These are phyloP conservation scores for Rhyacichthys aspro DNA, from an alignment of 2,797 vertebrate genomes.

Conservation along the genomic window DNA sequence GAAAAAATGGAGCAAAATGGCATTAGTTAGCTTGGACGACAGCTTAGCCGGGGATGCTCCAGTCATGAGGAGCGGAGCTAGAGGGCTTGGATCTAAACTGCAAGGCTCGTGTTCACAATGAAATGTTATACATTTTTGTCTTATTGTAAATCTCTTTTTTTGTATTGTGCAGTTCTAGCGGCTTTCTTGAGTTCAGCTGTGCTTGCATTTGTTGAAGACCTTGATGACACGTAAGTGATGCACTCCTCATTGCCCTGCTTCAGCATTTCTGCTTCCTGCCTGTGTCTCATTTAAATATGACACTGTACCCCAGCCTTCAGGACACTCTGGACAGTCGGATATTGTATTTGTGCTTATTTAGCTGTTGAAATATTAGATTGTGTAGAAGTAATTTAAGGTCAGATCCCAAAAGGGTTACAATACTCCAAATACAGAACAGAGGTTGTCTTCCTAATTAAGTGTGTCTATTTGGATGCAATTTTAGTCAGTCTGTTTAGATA, in stretches of 20 bases:
- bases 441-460: background rate
- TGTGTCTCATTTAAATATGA: background rate
- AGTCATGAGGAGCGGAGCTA: conserved; percentile 52
- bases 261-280: conserved; percentile 31
- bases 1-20: conserved; percentile 10
- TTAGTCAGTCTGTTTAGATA: conserved; percentile 5
- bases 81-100: conserved; percentile 2
- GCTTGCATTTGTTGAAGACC: conserved; percentile 78
- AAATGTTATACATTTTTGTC: background rate
- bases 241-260: background rate
- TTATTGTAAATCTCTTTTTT: conserved; percentile 12
- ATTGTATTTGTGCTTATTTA: background rate
- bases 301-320: conserved; percentile 6
- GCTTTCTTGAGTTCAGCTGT: conserved; percentile 64
- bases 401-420: background rate
- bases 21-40: conserved; percentile 50
- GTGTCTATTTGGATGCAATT: conserved; percentile 20
- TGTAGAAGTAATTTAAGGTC: background rate
- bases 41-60: conserved; percentile 69
- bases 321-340: background rate
- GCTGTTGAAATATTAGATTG: background rate
- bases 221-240: conserved; percentile 83
- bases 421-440: background rate
- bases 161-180: conserved; percentile 42
- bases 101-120: background rate